Percentiles rank a stretch among this genome's conserved stretches.
These are phyloP conservation scores for Drosophila truncata DNA, from an alignment of 1,140 invertebrate genomes.

Conservation along the genomic window DNA sequence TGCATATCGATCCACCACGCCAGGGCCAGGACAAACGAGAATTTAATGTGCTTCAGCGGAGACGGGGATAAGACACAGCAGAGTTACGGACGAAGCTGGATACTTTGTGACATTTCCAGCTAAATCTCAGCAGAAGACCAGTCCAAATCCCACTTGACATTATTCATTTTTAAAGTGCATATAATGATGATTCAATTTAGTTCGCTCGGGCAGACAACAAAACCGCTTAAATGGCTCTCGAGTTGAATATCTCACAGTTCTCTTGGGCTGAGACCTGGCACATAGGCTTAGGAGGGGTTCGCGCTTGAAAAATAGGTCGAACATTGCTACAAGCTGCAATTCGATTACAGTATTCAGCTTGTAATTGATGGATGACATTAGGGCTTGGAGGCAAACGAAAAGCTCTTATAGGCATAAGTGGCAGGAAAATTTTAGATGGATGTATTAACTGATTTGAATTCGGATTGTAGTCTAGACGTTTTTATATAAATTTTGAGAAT, in stretches of 20 bases:
- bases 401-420: background rate
- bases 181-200: slow-evolving; percentile 80
- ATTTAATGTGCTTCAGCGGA: slow-evolving; percentile 64
- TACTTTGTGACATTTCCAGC: slow-evolving; percentile 6
- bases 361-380: slow-evolving; percentile 64
- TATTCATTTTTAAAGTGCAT: slow-evolving; percentile 78
- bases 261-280: slow-evolving; percentile 56
- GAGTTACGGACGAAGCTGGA: slow-evolving; percentile 6
- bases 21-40: slow-evolving; percentile 62
- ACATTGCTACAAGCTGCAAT: slow-evolving; percentile 28
- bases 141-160: slow-evolving; percentile 46
- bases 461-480: background rate
- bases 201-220: slow-evolving; percentile 45
- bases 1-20: slow-evolving; percentile 60
- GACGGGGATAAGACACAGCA: slow-evolving; percentile 20
- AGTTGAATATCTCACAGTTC: slow-evolving; percentile 66
- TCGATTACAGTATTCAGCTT: slow-evolving; percentile 33
- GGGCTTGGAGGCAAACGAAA: background rate
- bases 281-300: slow-evolving; percentile 62
- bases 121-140: slow-evolving; percentile 4
- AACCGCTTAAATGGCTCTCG: slow-evolving; percentile 67
- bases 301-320: slow-evolving; percentile 11
- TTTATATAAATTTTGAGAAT: background rate
- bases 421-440: background rate
- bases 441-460: background rate